Base-by-base conservation (phyloP, 2,888 invertebrate genomes). In the Geotrupes spiniger region DNA sequence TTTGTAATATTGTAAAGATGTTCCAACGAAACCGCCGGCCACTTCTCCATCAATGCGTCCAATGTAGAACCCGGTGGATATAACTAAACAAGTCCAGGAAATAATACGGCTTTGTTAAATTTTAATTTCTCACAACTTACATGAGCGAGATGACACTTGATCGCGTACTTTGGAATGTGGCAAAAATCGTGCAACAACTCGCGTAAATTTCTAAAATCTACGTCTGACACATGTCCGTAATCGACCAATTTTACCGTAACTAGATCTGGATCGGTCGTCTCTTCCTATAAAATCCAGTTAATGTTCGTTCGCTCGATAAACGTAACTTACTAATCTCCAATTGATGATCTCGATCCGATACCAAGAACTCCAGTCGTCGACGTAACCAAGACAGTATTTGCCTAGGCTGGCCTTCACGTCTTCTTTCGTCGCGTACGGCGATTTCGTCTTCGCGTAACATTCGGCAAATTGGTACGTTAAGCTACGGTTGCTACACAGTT, bases 141-240 rank as follows among this genome's bases (percentile, higher is more conserved):
- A 31, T 31, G 28, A 4, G 44, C 46, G 12, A 50, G 16, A 31
- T 41, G 50, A 26, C 50, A 50, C 42, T 46, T 50, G 9, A 50
- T 50, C 1, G 50, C 50, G 16, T 12, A 50, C 17, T 41, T 28
- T 1, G 45, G 46, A 1, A 50, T 16, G 3, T 26, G 9, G 9
- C 42, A 42, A 25, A 44, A 45, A 14, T 42, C 42, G 10, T 46
- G 21, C 2, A 37, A 15, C 14, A 46, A 31, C 16, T 45, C 41
- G 10, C 50, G 36, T 21, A 50, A 33, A 16, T 28, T 38, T 16
- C 37, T 33, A 25, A 36, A 50, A 11, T 45, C 36, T 5, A 21
- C 15, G 16, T 28, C 31, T 9, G 29, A 10, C 12, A 37, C 36
- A 16, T 50, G 41, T 17, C 50, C 50, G n/a, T 41, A 50, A 37